A percentile compares a stretch with the other conserved stretches of the same genome.
Evolutionary conservation across 2,888 invertebrate species (phyloP).

Genomic region (Polietes domitor): DNA sequence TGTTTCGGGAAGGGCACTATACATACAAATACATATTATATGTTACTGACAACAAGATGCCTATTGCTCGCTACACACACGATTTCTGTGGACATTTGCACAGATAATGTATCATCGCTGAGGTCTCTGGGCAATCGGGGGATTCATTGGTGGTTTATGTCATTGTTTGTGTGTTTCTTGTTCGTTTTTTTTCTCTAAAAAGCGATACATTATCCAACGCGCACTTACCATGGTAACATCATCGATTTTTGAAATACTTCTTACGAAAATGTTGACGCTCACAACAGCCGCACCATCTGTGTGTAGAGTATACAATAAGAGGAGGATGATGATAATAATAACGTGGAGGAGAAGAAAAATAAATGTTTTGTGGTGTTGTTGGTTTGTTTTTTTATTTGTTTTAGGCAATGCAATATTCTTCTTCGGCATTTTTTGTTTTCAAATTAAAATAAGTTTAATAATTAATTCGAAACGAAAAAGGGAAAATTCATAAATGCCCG

Average conservation of each 20-base stretch:
- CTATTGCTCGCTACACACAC: neutral
- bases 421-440: neutral
- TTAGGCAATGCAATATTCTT: slow-evolving; percentile 17
- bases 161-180: slow-evolving; percentile 54
- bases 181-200: slow-evolving; percentile 61
- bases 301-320: slow-evolving; percentile 70
- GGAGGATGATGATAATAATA: slow-evolving; percentile 62
- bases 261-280: slow-evolving; percentile 98
- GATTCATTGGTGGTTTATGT: neutral
- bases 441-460: neutral
- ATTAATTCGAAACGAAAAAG: neutral
- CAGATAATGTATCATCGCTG: slow-evolving; percentile 45
- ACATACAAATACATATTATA: too few relatives aligned
- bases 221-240: slow-evolving; percentile 99
- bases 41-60: neutral
- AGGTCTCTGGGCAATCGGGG: neutral
- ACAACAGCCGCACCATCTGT: slow-evolving; percentile 97
- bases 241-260: slow-evolving; percentile 99
- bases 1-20: too few relatives aligned
- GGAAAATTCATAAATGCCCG: slow-evolving; percentile 5
- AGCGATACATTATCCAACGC: slow-evolving; percentile 73
- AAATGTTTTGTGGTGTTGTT: slow-evolving; percentile 30
- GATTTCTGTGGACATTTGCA: neutral
- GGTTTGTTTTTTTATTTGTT: slow-evolving; percentile 24
- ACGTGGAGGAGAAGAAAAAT: slow-evolving; percentile 49